Evolutionary conservation across 92 coral and sea anemone genomes (phyloP), one percentile per base, ranked within the genome.

Genomic region (Paramuricea clavata): DNA sequence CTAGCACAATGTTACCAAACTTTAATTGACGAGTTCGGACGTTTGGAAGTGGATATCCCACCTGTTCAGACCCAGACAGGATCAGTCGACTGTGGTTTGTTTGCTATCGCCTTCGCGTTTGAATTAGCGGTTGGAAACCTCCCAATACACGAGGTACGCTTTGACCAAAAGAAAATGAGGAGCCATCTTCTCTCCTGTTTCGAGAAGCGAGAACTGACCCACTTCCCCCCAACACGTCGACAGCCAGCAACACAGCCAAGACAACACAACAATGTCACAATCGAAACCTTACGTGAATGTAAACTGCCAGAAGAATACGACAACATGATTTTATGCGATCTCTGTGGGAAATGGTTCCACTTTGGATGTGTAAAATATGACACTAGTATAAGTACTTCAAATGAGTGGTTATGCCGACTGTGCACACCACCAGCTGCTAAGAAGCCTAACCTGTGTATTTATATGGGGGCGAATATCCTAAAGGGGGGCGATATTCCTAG

Each of bases 11-110:
- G 69, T 62, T 83, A 70, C 65, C 67, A 68, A 16, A 64, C 54
- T 35, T 35, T 69, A 2, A 83, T 83, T 23, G 81, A 83, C 35
- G 87, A 32, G 47, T 36, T 83, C 65, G 81, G 87, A 41, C n/a
- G 26, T 57, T 43, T 83, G 49, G 22, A 15, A 19, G 81, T 83
- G 6, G 87, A 83, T 43, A 34, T 83, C 13, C 82, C 87, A 64
- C 68, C 81, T 33, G 81, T 64, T 11, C 87, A 83, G 42, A 52
- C 34, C 34, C 81, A 83, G 43, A 69, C 61, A 5, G 87, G 87
- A 22, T 27, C 65, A 17, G 35, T 33, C 12, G 81, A 83, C 81
- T 70, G 82, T 61, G 82, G 81, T 2, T 81, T 83, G 65, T 83
- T 84, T 41, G 88, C 82, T 30, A 57, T 27, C 39, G 21, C 39